Evolutionary conservation across 2,888 invertebrate genomes (phyloP).

Genomic region (Hydraecia micacea): DNA sequence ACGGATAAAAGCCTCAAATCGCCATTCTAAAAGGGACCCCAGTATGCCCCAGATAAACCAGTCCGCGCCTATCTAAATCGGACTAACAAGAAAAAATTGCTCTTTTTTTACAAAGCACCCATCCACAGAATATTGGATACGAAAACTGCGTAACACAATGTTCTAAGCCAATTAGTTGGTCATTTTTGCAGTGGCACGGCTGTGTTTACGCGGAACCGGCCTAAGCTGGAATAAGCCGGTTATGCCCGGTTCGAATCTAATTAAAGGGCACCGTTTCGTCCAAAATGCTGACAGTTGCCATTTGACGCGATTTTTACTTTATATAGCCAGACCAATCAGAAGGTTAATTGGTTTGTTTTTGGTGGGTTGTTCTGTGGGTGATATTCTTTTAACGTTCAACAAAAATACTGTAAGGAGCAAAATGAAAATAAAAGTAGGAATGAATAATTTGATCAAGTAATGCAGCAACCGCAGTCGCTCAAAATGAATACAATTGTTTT

Average conservation of each 20-base stretch:
- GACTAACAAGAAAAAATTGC: conserved; percentile 66
- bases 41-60: conserved; percentile 36
- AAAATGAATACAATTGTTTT: conserved; percentile 89
- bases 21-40: conserved; percentile 30
- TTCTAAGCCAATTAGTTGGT: conserved; percentile 90
- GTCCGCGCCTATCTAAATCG: conserved; percentile 61
- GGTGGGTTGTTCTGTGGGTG: conserved; percentile 64
- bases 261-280: conserved; percentile 87
- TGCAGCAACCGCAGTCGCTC: conserved; percentile 86
- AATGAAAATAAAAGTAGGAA: conserved; percentile 74
- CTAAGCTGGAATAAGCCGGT: conserved; percentile 89
- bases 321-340: conserved; percentile 79
- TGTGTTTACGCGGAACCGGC: conserved; percentile 80
- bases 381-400: conserved; percentile 65
- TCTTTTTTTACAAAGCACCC: conserved; percentile 78
- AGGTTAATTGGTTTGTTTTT: conserved; percentile 83
- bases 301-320: conserved; percentile 82
- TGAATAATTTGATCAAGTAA: conserved; percentile 88
- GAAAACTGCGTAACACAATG: conserved; percentile 85
- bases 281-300: conserved; percentile 87
- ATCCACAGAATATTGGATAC: conserved; percentile 86
- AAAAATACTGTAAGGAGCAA: conserved; percentile 64
- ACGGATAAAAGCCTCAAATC: conserved; percentile 55
- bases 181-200: conserved; percentile 87
- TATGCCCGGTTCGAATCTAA: conserved; percentile 89